Base-by-base conservation (phyloP, 2,888 invertebrate species). In the Ischnura elegans region DNA sequence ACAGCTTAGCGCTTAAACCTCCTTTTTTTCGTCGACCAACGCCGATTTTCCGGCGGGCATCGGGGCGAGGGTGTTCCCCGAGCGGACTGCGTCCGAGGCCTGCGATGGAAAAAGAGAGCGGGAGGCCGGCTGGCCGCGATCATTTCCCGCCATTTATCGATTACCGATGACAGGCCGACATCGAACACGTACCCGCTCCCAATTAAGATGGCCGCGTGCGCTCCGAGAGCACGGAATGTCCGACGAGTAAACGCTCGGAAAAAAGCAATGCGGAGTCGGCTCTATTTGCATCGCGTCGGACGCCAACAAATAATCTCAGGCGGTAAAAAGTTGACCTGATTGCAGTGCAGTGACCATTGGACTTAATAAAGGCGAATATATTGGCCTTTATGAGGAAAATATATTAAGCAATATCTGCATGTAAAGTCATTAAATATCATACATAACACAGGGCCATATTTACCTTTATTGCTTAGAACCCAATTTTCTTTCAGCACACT, bases 81-180 rank as follows among this genome's bases (percentile, higher is more conserved):
- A 51, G 76, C 76, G 76, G 36, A 36, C 76, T 29, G 76, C n/a
- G 76, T 76, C 76, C 76, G 76, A 76, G 76, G 29, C 1, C 36
- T 76, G 76, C 76, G 76, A 76, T 76, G 76, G 2, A 51, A 51
- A 51, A 76, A 76, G 36, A 36, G 13, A 36, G 36, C 8, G 29
- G 76, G 76, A 76, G 61, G 8, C 36, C 36, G 76, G 76, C 76
- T 76, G 76, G 76, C 76, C 76, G 36, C 76, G 76, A 76, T 76
- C 76, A 76, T 76, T 76, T 76, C 76, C 76, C 76, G 76, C 76
- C 76, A 76, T 76, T 76, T 76, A 76, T 76, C 76, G 76, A 76
- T 76, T 76, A 76, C 76, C 76, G 76, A 76, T 61, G 76, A 76
- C 76, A 76, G 29, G 76, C 76, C 36, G 76, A 76, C 76, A 76